These are phyloP conservation scores for Pollachius pollachius DNA, from an alignment of 2,113 vertebrate species.

Conservation along the genomic window DNA sequence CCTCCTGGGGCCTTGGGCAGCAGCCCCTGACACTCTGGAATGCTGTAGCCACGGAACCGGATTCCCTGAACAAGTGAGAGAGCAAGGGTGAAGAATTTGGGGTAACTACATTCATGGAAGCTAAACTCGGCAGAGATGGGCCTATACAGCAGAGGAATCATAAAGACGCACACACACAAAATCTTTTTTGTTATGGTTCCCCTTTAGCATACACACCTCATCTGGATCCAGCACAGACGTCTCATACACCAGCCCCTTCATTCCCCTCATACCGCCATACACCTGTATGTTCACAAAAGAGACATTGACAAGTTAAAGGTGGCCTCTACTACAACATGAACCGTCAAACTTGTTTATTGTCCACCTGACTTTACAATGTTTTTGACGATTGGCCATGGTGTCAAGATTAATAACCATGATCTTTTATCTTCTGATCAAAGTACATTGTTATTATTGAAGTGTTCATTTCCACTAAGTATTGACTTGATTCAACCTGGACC, in stretches of 20 bases:
- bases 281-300: constrained; percentile 65
- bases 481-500: too few species aligned
- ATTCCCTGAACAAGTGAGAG: constrained; percentile 80
- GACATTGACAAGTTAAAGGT: not conserved
- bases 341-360: not conserved
- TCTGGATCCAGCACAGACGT: constrained; percentile 95
- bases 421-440: too few species aligned
- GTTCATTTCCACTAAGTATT: too few species aligned
- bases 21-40: constrained; percentile 93
- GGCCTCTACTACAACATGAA: not conserved
- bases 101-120: too few species aligned
- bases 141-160: too few species aligned
- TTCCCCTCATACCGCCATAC: constrained; percentile 96
- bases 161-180: too few species aligned
- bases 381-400: too few species aligned
- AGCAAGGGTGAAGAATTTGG: not conserved
- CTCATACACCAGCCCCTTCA: constrained; percentile 96
- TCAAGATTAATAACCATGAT: too few species aligned
- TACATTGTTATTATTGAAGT: too few species aligned
- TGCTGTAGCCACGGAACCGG: constrained; percentile 94
- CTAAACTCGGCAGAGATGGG: too few species aligned
- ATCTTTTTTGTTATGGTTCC: not conserved
- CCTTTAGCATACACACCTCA: constrained; percentile 77
- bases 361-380: too few species aligned
- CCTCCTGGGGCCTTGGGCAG: constrained; percentile 89